These are phyloP conservation scores for Galleria mellonella DNA, from an alignment of 1,140 invertebrate species.

Conservation along the genomic window DNA sequence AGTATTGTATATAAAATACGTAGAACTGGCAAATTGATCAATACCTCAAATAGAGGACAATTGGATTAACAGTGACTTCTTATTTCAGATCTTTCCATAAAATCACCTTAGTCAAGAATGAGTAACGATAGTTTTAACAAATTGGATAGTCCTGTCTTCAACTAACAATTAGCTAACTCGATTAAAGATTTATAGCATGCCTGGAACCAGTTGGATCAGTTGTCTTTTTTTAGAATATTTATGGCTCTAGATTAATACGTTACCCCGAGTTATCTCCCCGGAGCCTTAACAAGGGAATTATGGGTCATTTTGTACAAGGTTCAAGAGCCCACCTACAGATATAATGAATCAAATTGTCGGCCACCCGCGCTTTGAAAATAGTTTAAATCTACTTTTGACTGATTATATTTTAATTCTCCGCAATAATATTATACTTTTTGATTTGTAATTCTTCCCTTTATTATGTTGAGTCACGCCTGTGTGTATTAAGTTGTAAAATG, in stretches of 20 bases:
- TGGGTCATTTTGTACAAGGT: constrained; percentile 52
- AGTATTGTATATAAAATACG: too few relatives aligned
- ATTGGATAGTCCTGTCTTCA: too few relatives aligned
- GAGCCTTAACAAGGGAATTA: constrained; percentile 61
- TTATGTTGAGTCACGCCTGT: too few relatives aligned
- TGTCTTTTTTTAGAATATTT: constrained; percentile 35
- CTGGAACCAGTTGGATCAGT: constrained; percentile 12
- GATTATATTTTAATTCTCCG: constrained; percentile 2
- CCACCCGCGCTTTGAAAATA: constrained; percentile 42
- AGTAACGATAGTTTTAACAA: too few relatives aligned
- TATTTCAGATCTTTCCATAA: too few relatives aligned
- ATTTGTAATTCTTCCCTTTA: too few relatives aligned
- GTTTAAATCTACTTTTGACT: constrained; percentile 11
- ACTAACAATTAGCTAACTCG: constrained; percentile 17
- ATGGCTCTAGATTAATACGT: constrained; percentile 55
- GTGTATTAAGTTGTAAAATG: too few relatives aligned
- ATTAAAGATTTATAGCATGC: constrained; percentile 22
- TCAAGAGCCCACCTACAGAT: constrained; percentile 52
- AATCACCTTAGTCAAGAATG: too few relatives aligned
- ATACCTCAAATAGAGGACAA: too few relatives aligned
- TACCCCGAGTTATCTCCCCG: constrained; percentile 34
- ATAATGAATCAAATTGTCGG: constrained; percentile 51
- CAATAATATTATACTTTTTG: too few relatives aligned
- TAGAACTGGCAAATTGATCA: too few relatives aligned
- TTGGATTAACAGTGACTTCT: too few relatives aligned